Evolutionary conservation across 2,113 vertebrate species (phyloP).

Genomic region (Xyrauchen texanus): DNA sequence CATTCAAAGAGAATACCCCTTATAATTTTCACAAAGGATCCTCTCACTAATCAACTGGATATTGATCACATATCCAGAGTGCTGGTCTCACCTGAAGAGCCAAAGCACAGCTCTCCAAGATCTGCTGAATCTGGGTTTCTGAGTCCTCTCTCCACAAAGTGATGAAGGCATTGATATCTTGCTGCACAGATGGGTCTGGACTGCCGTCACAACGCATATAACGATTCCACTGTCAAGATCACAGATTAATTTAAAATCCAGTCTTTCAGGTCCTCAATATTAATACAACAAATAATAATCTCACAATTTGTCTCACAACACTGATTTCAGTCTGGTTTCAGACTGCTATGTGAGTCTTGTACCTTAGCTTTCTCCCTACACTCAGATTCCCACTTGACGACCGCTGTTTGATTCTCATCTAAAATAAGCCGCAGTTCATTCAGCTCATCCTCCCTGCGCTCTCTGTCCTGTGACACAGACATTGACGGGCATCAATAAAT

Average conservation of each 20-base stretch:
- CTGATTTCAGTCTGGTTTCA: too few relatives aligned
- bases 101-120: constrained; percentile 76
- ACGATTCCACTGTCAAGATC: constrained; percentile 81
- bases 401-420: constrained; percentile 74
- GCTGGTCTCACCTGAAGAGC: constrained; percentile 73
- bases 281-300: neutral
- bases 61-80: too few relatives aligned
- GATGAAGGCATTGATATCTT: constrained; percentile 87
- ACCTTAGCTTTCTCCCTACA: constrained; percentile 73
- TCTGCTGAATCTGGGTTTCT: constrained; percentile 68
- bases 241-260: neutral
- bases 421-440: constrained; percentile 77
- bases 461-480: constrained; percentile 70
- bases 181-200: constrained; percentile 80
- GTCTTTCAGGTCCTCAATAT: neutral
- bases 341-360: neutral
- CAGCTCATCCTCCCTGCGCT: constrained; percentile 77
- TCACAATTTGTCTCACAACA: too few relatives aligned
- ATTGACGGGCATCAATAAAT: neutral
- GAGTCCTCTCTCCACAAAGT: constrained; percentile 83
- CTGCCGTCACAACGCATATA: constrained; percentile 83
- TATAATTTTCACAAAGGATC: too few relatives aligned
- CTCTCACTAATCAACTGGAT: too few relatives aligned
- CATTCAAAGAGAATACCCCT: too few relatives aligned
- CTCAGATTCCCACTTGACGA: constrained; percentile 71